Conservation (phyloP, 2,797 vertebrate species). For the Antrozous pallidus region DNA sequence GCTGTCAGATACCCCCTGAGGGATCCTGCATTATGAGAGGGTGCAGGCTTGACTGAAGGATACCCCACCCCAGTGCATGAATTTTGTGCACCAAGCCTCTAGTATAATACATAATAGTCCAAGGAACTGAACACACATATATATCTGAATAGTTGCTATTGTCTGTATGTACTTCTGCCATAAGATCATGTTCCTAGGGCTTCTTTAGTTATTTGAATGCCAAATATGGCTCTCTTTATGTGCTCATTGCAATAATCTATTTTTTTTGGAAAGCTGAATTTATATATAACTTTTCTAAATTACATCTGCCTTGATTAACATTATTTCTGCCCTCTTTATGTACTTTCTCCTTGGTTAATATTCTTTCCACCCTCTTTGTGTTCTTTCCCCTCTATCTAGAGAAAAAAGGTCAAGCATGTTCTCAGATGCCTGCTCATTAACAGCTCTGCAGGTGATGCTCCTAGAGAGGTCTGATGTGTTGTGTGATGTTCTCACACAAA, state of each 20-base stretch:
- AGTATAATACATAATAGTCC: not conserved
- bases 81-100: too few species aligned
- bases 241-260: not conserved
- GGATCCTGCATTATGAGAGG: too few species aligned
- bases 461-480: conserved; percentile 61
- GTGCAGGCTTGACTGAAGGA: too few species aligned
- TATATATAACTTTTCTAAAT: conserved; percentile 12
- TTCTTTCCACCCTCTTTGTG: conserved; percentile 26
- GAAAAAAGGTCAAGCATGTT: conserved; percentile 74
- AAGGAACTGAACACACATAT: not conserved
- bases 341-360: conserved; percentile 61
- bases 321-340: conserved; percentile 36
- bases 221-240: not conserved
- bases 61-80: too few species aligned
- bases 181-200: not conserved
- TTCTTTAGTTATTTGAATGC: not conserved
- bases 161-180: not conserved
- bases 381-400: conserved; percentile 62
- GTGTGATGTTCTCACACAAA: conserved; percentile 69
- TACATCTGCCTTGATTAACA: not conserved
- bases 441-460: conserved; percentile 68
- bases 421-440: conserved; percentile 68
- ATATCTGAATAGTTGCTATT: not conserved
- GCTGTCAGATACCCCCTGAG: too few species aligned
- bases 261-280: not conserved